phyloP scores from a whole-genome alignment of 2,113 vertebrate species.

The Crocuta crocuta region DNA sequence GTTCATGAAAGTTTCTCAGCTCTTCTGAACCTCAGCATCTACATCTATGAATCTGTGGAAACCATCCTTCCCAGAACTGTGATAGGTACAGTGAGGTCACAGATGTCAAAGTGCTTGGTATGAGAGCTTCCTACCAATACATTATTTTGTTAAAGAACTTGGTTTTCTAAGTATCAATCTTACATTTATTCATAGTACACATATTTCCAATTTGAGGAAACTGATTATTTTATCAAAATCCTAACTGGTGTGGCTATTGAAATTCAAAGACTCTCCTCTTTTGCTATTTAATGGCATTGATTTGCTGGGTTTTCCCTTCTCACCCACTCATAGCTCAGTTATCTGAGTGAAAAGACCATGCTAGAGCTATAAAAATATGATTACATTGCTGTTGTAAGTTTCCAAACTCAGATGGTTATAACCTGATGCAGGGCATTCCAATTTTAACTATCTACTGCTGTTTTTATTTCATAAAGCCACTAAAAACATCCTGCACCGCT shows the following conservation, averaged over 20 bases:
- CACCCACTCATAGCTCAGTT: conserved; percentile 52
- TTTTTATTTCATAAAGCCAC: conserved; percentile 79
- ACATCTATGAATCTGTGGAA: neutral
- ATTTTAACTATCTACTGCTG: conserved; percentile 76
- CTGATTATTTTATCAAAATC: conserved; percentile 39
- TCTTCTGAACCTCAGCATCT: neutral
- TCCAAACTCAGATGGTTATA: conserved; percentile 69
- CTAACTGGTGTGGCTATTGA: neutral
- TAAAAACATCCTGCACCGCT: conserved; percentile 68
- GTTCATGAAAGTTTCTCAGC: neutral
- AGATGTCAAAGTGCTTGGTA: neutral
- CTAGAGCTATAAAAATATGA: conserved; percentile 78
- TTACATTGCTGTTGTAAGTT: conserved; percentile 74
- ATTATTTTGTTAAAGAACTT: neutral
- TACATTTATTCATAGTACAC: neutral
- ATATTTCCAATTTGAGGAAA: conserved; percentile 27
- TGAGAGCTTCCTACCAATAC: neutral
- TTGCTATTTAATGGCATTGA: conserved; percentile 51
- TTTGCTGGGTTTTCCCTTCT: conserved; percentile 50
- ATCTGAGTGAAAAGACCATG: conserved; percentile 64
- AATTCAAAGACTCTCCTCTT: conserved; percentile 40
- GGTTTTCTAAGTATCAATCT: neutral
- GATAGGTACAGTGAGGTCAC: neutral
- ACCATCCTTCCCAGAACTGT: neutral
- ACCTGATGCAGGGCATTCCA: conserved; percentile 70